These are phyloP conservation scores for Trichogramma pretiosum DNA, from an alignment of 1,140 invertebrate species.

Conservation along the genomic window DNA sequence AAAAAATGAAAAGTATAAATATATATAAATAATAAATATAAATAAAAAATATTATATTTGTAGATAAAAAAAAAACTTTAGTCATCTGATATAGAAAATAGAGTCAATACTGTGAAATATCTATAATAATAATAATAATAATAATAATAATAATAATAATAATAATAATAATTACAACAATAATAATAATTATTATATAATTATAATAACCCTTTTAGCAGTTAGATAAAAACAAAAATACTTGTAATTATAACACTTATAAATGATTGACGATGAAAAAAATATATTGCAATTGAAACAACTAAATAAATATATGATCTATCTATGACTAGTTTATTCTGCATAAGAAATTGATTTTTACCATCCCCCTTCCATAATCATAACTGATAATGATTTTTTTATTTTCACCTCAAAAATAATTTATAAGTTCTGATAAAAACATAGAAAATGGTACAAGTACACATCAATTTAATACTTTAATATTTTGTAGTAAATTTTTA, in stretches of 20 bases:
- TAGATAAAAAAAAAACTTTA: constrained; percentile 37
- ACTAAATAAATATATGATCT: constrained; percentile 36
- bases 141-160: constrained; percentile 31
- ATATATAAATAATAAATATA: constrained; percentile 25
- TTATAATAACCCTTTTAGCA: too few species aligned
- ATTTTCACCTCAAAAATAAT: too few species aligned
- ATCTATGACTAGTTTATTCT: constrained; percentile 17
- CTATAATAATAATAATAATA: constrained; percentile 32
- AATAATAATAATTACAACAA: constrained; percentile 31
- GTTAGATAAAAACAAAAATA: constrained; percentile 28
- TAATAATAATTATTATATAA: too few species aligned
- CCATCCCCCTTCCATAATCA: neutral
- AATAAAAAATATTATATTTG: constrained; percentile 36
- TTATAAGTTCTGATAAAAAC: too few species aligned
- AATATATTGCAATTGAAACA: constrained; percentile 31
- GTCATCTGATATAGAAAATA: constrained; percentile 37
- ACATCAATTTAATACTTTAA: too few species aligned
- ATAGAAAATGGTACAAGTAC: too few species aligned
- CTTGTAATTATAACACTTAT: constrained; percentile 36
- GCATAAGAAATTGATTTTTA: constrained; percentile 1
- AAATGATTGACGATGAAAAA: constrained; percentile 32
- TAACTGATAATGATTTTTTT: neutral
- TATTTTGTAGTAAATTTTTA: too few species aligned
- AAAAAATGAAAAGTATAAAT: constrained; percentile 15
- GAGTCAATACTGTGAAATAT: constrained; percentile 42